Percentiles rank a stretch among this genome's conserved stretches.
Evolutionary conservation across 2,888 invertebrate genomes (phyloP).

Genomic region (Sphecodes monilicornis): DNA sequence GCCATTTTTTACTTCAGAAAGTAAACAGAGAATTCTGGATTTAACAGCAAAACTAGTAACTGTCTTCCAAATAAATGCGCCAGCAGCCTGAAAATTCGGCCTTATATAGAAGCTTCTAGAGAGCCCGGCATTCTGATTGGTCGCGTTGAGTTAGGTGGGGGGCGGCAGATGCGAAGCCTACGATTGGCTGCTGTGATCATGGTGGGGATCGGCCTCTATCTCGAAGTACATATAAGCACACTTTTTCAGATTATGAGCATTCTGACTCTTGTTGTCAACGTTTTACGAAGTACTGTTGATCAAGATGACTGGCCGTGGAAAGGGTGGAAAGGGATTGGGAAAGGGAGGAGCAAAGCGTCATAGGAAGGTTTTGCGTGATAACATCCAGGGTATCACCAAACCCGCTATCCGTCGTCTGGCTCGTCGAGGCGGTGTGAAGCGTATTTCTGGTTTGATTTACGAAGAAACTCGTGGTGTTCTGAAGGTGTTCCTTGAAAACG

Average conservation of each 20-base stretch:
- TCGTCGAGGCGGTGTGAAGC: background rate
- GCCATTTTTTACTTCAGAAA: slow-evolving; percentile 88
- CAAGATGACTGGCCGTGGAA: slow-evolving; percentile 91
- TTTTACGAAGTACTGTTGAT: background rate
- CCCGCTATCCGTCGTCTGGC: background rate
- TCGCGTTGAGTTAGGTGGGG: background rate
- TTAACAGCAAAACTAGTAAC: background rate
- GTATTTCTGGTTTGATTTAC: background rate
- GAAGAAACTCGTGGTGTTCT: background rate
- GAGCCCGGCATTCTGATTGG: background rate
- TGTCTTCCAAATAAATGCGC: background rate
- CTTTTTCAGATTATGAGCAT: background rate
- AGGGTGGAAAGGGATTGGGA: slow-evolving; percentile 86
- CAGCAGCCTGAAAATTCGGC: background rate
- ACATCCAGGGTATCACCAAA: slow-evolving; percentile 89
- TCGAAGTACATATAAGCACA: background rate
- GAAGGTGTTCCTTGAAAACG: background rate
- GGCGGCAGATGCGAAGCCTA: background rate
- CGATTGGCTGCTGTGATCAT: background rate
- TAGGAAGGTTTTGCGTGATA: slow-evolving; percentile 87
- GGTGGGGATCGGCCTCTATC: background rate
- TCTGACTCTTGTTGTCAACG: background rate
- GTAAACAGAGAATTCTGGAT: background rate
- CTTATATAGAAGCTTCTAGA: background rate
- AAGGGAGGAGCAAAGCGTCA: slow-evolving; percentile 91